phyloP scores from a whole-genome alignment of 2,888 invertebrate species.

The Drosophila recens region DNA sequence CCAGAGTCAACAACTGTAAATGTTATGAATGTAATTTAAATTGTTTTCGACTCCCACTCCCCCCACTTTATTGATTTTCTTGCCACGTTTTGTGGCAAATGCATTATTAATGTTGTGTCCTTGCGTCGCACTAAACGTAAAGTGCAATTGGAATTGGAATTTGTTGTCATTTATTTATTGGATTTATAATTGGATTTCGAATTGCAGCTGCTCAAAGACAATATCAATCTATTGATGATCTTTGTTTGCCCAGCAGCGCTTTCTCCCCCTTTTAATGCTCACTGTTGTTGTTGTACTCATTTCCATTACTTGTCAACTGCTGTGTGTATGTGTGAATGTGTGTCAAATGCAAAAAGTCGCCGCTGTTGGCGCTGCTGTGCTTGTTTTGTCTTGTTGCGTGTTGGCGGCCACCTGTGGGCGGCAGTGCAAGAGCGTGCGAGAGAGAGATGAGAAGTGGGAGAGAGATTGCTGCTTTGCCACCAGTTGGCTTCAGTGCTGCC shows the following conservation, averaged over 20 bases:
- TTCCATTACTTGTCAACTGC: slow-evolving; percentile 8
- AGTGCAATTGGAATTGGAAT: not conserved
- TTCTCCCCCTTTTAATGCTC: slow-evolving; percentile 28
- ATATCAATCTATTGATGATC: slow-evolving; percentile 26
- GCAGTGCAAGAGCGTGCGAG: not conserved
- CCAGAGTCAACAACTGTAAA: slow-evolving; percentile 1
- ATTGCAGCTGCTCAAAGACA: not conserved
- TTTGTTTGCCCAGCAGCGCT: slow-evolving; percentile 25
- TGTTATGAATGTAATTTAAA: slow-evolving; percentile 1
- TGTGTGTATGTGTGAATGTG: slow-evolving; percentile 2
- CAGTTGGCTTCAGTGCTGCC: not conserved
- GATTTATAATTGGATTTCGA: not conserved
- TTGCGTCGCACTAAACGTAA: slow-evolving; percentile 6
- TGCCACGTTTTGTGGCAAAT: slow-evolving; percentile 9
- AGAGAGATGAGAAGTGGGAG: not conserved
- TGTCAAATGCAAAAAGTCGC: slow-evolving; percentile 27
- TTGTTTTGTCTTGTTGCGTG: slow-evolving; percentile 42
- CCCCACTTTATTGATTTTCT: slow-evolving; percentile 35
- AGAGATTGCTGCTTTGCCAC: not conserved
- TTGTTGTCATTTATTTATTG: not conserved
- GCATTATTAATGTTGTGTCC: slow-evolving; percentile 36
- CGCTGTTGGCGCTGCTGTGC: slow-evolving; percentile 17
- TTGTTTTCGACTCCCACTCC: not conserved
- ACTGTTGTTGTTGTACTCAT: slow-evolving; percentile 8
- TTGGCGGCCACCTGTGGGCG: slow-evolving; percentile 63